phyloP scores from a whole-genome alignment of 2,888 invertebrate genomes.

The Thymelicus sylvestris region DNA sequence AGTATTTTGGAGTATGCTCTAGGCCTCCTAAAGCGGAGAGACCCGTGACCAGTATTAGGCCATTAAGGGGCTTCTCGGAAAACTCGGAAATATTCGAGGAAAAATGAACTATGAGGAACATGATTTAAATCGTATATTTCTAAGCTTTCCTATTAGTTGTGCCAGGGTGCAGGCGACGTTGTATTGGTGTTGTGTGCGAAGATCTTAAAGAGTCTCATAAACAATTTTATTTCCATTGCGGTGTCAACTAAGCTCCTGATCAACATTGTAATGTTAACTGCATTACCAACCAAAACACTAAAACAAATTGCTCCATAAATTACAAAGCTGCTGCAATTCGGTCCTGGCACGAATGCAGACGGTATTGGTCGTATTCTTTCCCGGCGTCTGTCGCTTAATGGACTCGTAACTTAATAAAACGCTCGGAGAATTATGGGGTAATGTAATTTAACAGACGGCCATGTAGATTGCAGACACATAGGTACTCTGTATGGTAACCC shows the following conservation, averaged over 20 bases:
- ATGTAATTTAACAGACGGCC: constrained; percentile 1
- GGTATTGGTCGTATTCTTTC: constrained; percentile 30
- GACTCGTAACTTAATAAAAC: constrained; percentile 31
- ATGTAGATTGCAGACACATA: not conserved
- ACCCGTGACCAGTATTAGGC: no score
- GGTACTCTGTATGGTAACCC: not conserved
- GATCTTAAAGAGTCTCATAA: no score
- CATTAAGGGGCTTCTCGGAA: no score
- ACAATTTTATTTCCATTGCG: not conserved
- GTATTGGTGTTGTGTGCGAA: no score
- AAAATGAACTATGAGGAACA: no score
- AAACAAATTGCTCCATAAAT: constrained; percentile 27
- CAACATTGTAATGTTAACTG: not conserved
- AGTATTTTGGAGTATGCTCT: no score
- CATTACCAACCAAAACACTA: constrained; percentile 3
- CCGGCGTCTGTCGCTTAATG: constrained; percentile 27
- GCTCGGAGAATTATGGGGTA: constrained; percentile 16
- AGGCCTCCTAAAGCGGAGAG: no score
- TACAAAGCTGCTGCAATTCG: constrained; percentile 26
- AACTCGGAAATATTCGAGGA: no score
- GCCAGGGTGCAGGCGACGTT: no score
- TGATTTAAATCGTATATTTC: no score
- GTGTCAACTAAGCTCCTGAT: not conserved
- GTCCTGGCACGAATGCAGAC: constrained; percentile 24
- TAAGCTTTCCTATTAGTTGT: no score